Evolutionary conservation across 2,888 invertebrate genomes (phyloP).

Genomic region (Dolichopus griseipennis): DNA sequence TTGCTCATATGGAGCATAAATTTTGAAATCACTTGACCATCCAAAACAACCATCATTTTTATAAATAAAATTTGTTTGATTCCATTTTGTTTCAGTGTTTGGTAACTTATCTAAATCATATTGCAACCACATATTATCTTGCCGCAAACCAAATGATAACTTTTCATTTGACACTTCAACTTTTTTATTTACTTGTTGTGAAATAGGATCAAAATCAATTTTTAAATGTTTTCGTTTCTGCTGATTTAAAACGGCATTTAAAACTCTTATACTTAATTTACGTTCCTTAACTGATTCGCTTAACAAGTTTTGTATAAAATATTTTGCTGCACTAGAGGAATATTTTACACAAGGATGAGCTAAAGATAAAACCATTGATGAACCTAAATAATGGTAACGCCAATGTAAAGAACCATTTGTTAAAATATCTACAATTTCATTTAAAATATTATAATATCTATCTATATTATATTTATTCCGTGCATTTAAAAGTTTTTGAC

Average conservation of each 20-base stretch:
- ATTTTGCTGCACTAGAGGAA: conserved; percentile 53
- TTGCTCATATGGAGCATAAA: conserved; percentile 57
- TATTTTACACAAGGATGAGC: conserved; percentile 62
- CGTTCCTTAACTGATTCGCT: conserved; percentile 75
- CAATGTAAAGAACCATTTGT: conserved; percentile 54
- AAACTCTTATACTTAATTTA: conserved; percentile 55
- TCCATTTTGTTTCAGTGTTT: conserved; percentile 62
- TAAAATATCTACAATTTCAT: conserved; percentile 33
- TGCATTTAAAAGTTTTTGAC: conserved; percentile 36
- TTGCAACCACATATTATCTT: conserved; percentile 68
- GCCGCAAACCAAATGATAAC: conserved; percentile 47
- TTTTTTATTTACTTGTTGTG: conserved; percentile 48
- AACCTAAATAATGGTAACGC: conserved; percentile 69
- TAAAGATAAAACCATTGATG: conserved; percentile 62
- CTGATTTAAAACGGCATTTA: conserved; percentile 59
- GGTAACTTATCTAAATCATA: conserved; percentile 55
- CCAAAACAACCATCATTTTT: conserved; percentile 47
- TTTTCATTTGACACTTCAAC: conserved; percentile 32
- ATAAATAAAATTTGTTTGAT: conserved; percentile 60
- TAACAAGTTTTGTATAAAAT: conserved; percentile 56
- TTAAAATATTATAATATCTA: conserved; percentile 49
- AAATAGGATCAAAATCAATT: conserved; percentile 52
- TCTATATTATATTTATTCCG: conserved; percentile 45
- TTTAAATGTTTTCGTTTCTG: conserved; percentile 59
- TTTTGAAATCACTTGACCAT: conserved; percentile 48